These are phyloP conservation scores for Bacillus rossius DNA, from an alignment of 1,140 invertebrate genomes.

Conservation along the genomic window DNA sequence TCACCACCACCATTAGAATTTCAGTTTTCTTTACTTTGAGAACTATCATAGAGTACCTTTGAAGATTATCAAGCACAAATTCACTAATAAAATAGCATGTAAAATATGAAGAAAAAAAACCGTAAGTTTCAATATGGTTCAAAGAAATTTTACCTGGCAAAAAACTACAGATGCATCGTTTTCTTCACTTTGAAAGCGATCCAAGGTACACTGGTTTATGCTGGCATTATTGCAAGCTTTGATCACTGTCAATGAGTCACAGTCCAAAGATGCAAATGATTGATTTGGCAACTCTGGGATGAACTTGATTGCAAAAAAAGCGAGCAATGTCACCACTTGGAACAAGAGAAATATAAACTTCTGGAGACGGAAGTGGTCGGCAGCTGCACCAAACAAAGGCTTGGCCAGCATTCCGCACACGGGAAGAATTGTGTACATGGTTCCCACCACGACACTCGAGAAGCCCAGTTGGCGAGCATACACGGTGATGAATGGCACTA, in stretches of 20 bases:
- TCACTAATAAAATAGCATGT: no score
- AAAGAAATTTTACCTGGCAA: no score
- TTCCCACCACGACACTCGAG: slow-evolving; percentile 66
- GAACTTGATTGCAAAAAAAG: slow-evolving; percentile 62
- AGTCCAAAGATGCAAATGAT: slow-evolving; percentile 3
- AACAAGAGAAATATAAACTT: slow-evolving; percentile 67
- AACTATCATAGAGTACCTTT: no score
- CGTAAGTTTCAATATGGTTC: no score
- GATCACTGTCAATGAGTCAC: slow-evolving; percentile 4
- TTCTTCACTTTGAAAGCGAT: no score
- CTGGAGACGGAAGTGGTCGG: slow-evolving; percentile 71
- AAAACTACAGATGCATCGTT: no score
- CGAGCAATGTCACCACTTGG: slow-evolving; percentile 58
- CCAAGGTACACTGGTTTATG: no score
- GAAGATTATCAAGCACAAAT: no score
- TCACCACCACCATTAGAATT: no score
- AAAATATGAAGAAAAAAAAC: no score
- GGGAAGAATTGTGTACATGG: slow-evolving; percentile 72
- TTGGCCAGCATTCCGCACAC: slow-evolving; percentile 74
- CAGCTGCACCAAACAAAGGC: slow-evolving; percentile 70
- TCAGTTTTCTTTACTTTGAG: no score
- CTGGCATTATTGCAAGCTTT: neutral
- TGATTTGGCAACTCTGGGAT: slow-evolving; percentile 49
- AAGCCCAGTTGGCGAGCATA: slow-evolving; percentile 81
- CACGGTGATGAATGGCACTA: slow-evolving; percentile 76